Evolutionary conservation across 2,888 invertebrate species (phyloP).

Genomic region (Chloroclystis v-ata): DNA sequence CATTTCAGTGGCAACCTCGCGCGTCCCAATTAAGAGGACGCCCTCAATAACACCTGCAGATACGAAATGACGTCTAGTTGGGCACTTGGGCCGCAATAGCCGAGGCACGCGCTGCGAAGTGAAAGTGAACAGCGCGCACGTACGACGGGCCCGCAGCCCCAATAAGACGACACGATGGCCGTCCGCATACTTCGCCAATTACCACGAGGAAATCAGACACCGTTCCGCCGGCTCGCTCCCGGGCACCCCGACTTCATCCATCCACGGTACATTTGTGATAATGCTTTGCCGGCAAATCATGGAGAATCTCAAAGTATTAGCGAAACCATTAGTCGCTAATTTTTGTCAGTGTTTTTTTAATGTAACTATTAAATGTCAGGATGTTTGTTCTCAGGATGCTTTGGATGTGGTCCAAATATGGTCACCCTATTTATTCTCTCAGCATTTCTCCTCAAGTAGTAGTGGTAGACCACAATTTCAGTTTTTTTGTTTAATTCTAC

Average conservation of each 20-base stretch:
- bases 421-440: too few species aligned
- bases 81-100: slow-evolving; percentile 49
- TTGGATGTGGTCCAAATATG: too few species aligned
- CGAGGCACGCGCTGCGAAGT: slow-evolving; percentile 65
- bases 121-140: slow-evolving; percentile 75
- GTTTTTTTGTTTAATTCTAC: background rate
- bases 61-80: slow-evolving; percentile 46
- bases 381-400: too few species aligned
- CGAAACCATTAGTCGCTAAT: too few species aligned
- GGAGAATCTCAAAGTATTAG: too few species aligned
- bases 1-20: background rate
- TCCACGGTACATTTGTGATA: slow-evolving; percentile 7
- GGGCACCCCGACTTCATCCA: slow-evolving; percentile 33
- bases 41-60: slow-evolving; percentile 43
- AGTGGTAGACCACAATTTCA: too few species aligned
- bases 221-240: slow-evolving; percentile 51
- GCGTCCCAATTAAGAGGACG: slow-evolving; percentile 28
- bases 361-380: too few species aligned
- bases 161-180: slow-evolving; percentile 66
- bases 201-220: slow-evolving; percentile 72
- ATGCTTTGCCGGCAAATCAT: too few species aligned
- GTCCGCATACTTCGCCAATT: slow-evolving; percentile 76
- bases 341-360: too few species aligned
- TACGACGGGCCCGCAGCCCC: slow-evolving; percentile 69
- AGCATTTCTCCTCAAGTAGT: too few species aligned